Conservation (phyloP, 2,888 invertebrate species). For the Sarcophaga variegata region DNA sequence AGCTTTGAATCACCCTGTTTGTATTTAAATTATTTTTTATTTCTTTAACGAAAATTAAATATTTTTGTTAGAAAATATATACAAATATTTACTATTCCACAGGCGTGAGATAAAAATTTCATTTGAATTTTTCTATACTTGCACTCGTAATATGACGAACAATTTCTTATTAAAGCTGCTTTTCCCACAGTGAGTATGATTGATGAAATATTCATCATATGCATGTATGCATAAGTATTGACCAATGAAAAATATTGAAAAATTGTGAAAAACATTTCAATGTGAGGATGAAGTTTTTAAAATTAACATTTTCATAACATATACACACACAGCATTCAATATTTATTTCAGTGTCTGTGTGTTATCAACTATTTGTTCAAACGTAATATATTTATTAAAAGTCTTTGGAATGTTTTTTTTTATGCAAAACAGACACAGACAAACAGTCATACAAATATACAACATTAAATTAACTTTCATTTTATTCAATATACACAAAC, state of each 20-base stretch:
- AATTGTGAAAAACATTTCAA: not conserved
- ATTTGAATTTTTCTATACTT: not conserved
- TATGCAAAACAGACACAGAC: not conserved
- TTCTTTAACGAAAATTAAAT: no score
- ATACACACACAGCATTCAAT: not conserved
- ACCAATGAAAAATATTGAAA: not conserved
- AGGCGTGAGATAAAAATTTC: not conserved
- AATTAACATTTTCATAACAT: conserved; percentile 14
- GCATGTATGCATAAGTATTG: not conserved
- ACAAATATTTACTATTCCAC: no score
- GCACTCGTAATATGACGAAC: not conserved
- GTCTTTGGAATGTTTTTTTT: not conserved
- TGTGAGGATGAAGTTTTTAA: conserved; percentile 1
- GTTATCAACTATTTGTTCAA: not conserved
- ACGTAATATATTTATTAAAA: conserved; percentile 34
- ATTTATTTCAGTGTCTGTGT: not conserved
- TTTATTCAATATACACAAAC: conserved; percentile 31
- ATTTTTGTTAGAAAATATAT: no score
- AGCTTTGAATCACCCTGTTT: no score
- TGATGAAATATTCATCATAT: conserved; percentile 26
- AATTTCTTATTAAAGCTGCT: not conserved
- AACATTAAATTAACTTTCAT: conserved; percentile 45
- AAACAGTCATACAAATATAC: not conserved
- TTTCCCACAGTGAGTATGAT: not conserved
- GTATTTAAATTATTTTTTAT: no score